Evolutionary conservation across 2,113 vertebrate species (phyloP), one percentile per base, ranked within the genome.

Genomic region (Madoqua kirkii): DNA sequence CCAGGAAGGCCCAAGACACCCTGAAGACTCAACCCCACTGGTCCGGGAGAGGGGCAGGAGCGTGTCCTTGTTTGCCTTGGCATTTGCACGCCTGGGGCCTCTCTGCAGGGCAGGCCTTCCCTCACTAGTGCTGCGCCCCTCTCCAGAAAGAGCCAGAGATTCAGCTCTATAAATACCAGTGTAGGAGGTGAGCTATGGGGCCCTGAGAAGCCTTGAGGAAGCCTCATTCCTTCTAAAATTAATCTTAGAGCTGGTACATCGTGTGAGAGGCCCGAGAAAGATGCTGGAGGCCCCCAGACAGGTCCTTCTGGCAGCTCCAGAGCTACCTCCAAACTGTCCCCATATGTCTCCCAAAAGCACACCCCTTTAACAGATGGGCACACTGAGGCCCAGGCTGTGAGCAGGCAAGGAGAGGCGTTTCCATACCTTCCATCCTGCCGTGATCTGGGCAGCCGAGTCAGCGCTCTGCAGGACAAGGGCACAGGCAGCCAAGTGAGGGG

Each of bases 351-450:
- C 40, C 1, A 0, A 54, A 27, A 36, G n/a, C 4, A 3, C 3
- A 8, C 36, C 84, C 84, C 84, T 74, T 95, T 17, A 3, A 27
- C 23, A 87, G 92, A 16, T 0, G 33, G 91, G 59, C 27, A 57
- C 36, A 7, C 86, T 40, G 64, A 78, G 81, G 91, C 64, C 87
- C 71, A 15, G 89, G 21, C 67, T 19, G 14, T 3, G 8, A 40
- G 50, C 13, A 40, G 90, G 48, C 16, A 21, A 43, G 25, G 40
- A 64, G 40, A 40, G 7, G 27, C 12, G 33, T 1, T 16, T n/a
- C 48, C 45, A 0, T 98, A 98, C 98, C 98, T 97, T 97, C 97
- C 98, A 98, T 98, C 54, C 74, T 97, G 91, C 91, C 0, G 13
- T 31, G 33, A 79, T 97, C 71, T 5, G 0, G 19, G 82, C 78